Evolutionary conservation across 2,797 vertebrate species (phyloP), one percentile per base, ranked within the genome.

Genomic region (Margarornis squamiger): DNA sequence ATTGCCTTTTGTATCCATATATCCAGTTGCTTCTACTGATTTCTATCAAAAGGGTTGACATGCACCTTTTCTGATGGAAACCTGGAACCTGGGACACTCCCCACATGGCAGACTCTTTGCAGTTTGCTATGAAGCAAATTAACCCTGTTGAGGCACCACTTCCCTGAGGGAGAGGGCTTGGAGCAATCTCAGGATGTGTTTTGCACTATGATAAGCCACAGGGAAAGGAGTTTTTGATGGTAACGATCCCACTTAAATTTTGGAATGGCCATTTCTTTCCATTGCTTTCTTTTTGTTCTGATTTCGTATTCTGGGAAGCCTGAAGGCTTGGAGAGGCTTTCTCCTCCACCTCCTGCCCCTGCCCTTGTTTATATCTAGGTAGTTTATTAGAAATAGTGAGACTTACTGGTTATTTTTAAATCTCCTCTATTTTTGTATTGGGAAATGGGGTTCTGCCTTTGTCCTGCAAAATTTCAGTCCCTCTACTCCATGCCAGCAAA

Each of bases 281-380:
- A 54, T 27, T 92, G 15, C 13, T 71, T 77, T 10, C 3, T 39
- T 83, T 55, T 76, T 27, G 4, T 43, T 80, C 20, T 86, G 9
- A 9, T 75, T 86, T 85, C 30, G 52, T 52, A 14, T n/a, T 43
- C 15, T 12, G 75, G 21, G 19, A 59, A 55, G 16, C 20, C 13
- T 41, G 30, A 72, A 51, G 22, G 27, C 46, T 61, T 55, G 26
- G 12, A 66, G 5, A 67, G 17, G 13, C n/a, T 36, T 46, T 13
- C 19, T 19, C 10, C 12, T n/a, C 30, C 48, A 49, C 23, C 1
- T 1, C 30, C 3, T 2, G 15, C 10, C 7, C 17, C 13, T 49
- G 7, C 29, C 61, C 29, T 52, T 52, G 6, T 62, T 80, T 57
- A 55, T 43, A 9, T 61, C 61, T 63, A n/a, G 38, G 8, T 62